These are phyloP conservation scores for Melanotus villosus DNA, from an alignment of 2,888 invertebrate genomes.

Conservation along the genomic window DNA sequence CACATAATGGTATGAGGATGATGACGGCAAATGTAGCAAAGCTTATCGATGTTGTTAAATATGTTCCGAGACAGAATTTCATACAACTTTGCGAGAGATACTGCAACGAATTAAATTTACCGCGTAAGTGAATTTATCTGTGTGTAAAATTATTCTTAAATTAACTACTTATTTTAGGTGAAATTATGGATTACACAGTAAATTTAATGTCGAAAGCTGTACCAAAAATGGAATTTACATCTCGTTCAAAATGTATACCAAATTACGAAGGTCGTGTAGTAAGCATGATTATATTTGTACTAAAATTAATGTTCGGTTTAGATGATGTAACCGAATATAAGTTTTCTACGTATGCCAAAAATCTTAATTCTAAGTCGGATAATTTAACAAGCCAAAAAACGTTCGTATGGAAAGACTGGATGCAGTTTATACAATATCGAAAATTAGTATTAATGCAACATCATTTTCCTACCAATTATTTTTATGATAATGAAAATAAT, in stretches of 20 bases:
- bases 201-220: conserved; percentile 56
- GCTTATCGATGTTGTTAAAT: conserved; percentile 60
- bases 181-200: conserved; percentile 49
- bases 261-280: conserved; percentile 80
- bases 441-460: conserved; percentile 72
- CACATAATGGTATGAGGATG: conserved; percentile 51
- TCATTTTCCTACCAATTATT: conserved; percentile 71
- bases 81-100: conserved; percentile 70
- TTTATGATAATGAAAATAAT: conserved; percentile 48
- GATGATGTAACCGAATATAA: conserved; percentile 79
- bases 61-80: conserved; percentile 70
- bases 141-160: background rate
- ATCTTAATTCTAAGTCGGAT: conserved; percentile 69
- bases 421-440: conserved; percentile 76
- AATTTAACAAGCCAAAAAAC: conserved; percentile 62
- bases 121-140: conserved; percentile 56
- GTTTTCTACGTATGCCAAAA: conserved; percentile 74
- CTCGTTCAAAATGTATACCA: conserved; percentile 66
- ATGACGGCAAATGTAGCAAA: conserved; percentile 57
- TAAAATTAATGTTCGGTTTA: conserved; percentile 81
- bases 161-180: conserved; percentile 48
- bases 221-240: conserved; percentile 60
- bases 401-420: conserved; percentile 82
- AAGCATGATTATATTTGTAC: conserved; percentile 77
- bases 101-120: conserved; percentile 74